Evolutionary conservation across 2,888 invertebrate species (phyloP).

Genomic region (Cancer borealis): DNA sequence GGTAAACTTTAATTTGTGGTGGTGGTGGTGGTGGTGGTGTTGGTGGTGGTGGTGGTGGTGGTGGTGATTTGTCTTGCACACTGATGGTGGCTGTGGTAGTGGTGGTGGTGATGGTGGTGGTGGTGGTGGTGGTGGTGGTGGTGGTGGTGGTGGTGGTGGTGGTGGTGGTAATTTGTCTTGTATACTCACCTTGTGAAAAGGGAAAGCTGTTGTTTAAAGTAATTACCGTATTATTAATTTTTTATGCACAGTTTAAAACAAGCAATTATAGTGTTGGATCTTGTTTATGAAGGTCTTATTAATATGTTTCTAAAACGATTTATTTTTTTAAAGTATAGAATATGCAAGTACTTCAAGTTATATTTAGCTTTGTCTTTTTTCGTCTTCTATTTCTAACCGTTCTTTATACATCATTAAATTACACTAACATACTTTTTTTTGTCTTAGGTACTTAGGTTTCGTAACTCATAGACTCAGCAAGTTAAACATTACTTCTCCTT

Average conservation of each 20-base stretch:
- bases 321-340: background rate
- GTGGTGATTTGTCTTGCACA: background rate
- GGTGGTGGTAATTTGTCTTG: constrained; percentile 21
- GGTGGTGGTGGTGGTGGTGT: no score
- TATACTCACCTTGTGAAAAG: background rate
- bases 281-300: background rate
- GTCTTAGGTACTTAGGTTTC: background rate
- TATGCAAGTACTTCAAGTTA: background rate
- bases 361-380: background rate
- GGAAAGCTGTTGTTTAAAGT: background rate
- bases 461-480: no score
- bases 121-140: background rate
- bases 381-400: background rate
- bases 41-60: background rate
- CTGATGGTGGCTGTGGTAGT: no score
- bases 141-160: background rate
- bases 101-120: no score
- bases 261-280: background rate
- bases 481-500: background rate
- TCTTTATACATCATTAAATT: background rate
- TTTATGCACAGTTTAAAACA: background rate
- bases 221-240: background rate
- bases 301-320: background rate
- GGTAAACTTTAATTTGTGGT: no score
- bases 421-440: background rate